phyloP scores from a whole-genome alignment of 2,888 invertebrate genomes.

The Acleris cristana region DNA sequence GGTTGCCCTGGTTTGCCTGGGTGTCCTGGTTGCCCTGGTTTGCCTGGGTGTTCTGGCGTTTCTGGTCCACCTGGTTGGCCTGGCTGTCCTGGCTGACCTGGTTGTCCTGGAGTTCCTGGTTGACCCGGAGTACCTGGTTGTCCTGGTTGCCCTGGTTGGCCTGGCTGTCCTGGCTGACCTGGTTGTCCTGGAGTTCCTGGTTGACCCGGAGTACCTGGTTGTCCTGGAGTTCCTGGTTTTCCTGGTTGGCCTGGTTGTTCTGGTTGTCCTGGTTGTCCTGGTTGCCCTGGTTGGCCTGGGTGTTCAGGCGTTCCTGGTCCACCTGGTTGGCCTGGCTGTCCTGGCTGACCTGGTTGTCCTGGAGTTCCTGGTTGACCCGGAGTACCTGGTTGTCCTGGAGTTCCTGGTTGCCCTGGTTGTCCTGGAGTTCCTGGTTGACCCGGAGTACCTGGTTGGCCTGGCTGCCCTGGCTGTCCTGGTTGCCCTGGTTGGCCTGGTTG shows the following conservation, averaged over 20 bases:
- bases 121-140: no score
- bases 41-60: no score
- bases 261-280: background rate
- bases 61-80: no score
- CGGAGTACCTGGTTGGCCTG: background rate
- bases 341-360: background rate
- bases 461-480: background rate
- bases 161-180: no score
- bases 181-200: background rate
- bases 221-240: background rate
- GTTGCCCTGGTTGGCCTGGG: background rate
- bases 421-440: conserved; percentile 2
- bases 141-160: no score
- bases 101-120: no score
- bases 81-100: no score
- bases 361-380: background rate
- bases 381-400: background rate
- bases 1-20: background rate
- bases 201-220: background rate
- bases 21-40: no score
- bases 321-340: background rate
- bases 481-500: no score
- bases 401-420: conserved; percentile 2
- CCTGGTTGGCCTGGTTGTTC: background rate
- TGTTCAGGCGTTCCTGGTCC: background rate